A percentile compares a stretch with the other conserved stretches of the same genome.
Conservation (phyloP, 2,888 invertebrate genomes). For the Deilephila elpenor region DNA sequence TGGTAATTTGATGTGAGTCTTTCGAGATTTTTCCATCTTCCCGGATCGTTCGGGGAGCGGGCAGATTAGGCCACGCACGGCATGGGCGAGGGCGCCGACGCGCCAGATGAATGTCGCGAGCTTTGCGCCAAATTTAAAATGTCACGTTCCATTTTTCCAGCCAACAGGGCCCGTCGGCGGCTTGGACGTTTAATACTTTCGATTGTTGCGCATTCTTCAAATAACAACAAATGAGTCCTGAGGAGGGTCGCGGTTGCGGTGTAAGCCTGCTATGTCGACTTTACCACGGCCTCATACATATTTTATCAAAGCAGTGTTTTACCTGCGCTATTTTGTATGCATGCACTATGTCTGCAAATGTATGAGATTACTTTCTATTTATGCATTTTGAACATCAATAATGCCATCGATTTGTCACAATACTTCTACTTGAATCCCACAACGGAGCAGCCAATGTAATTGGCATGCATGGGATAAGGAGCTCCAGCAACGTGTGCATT, state of each 20-base stretch:
- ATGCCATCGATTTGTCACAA: neutral
- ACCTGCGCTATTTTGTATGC: neutral
- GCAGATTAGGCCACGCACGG: slow-evolving; percentile 80
- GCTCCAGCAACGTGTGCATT: slow-evolving; percentile 18
- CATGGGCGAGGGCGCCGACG: slow-evolving; percentile 76
- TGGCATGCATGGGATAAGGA: slow-evolving; percentile 21
- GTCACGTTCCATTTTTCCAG: slow-evolving; percentile 82
- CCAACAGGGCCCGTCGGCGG: slow-evolving; percentile 70
- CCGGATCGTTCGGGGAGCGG: slow-evolving; percentile 75
- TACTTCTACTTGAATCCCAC: slow-evolving; percentile 12
- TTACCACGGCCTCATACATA: slow-evolving; percentile 4
- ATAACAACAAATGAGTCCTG: slow-evolving; percentile 41
- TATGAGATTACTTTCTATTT: slow-evolving; percentile 15
- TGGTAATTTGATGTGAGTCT: slow-evolving; percentile 83
- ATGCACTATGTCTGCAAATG: slow-evolving; percentile 18
- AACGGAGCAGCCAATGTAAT: slow-evolving; percentile 17
- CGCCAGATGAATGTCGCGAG: slow-evolving; percentile 81
- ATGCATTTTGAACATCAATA: slow-evolving; percentile 4
- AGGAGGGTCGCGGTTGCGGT: slow-evolving; percentile 26
- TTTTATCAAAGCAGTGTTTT: slow-evolving; percentile 7
- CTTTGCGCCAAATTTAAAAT: slow-evolving; percentile 82
- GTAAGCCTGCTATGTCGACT: slow-evolving; percentile 1
- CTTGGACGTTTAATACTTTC: slow-evolving; percentile 65
- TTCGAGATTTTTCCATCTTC: slow-evolving; percentile 82
- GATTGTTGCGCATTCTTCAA: slow-evolving; percentile 60